Evolutionary conservation across 2,113 vertebrate genomes (phyloP), one percentile per base, ranked within the genome.

Genomic region (Myiopsitta monachus): DNA sequence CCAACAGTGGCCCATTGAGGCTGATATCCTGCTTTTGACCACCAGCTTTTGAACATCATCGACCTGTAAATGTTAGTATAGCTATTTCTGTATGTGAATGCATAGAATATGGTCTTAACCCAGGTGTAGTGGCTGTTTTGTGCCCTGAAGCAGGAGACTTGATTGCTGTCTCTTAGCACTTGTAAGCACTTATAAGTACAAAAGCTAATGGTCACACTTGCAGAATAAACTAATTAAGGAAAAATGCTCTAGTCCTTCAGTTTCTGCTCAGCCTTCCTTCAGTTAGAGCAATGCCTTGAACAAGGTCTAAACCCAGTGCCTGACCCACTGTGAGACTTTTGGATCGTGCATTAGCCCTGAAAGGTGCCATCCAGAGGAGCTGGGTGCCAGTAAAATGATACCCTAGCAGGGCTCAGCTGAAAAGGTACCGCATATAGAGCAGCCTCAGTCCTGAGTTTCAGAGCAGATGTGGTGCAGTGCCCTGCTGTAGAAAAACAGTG

Each of bases 171-270:
- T 95, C 77, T 96, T 96, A 95, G 91, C 96, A 95, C 94, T 96
- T 97, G 91, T 86, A 92, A 94, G 94, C 77, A 68, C 88, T 92
- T 77, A 47, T 24, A 94, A 96, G 93, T 38, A 96, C 96, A 94
- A 96, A 95, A 96, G 95, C 91, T 96, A 96, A 96, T 95, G 94
- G 91, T 96, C 92, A 95, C 96, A 96, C 94, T 94, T 95, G 81
- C 83, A 94, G 94, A 88, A 97, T 97, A 97, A 96, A 97, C 94
- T 94, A 94, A 97, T 97, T 97, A 96, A 96, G 83, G 76, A 76
- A 59, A 96, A 94, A 96, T 57, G 77, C 84, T 75, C 55, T 16
- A 72, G 73, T 63, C 75, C 88, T 90, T 83, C n/a, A 12, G 77
- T 80, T 95, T 86, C 46, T 92, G 36, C 61, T 68, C 68, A 84